A percentile compares a stretch with the other conserved stretches of the same genome.
These are phyloP conservation scores for Frankliniella intonsa DNA, from an alignment of 2,888 invertebrate species.

Conservation along the genomic window DNA sequence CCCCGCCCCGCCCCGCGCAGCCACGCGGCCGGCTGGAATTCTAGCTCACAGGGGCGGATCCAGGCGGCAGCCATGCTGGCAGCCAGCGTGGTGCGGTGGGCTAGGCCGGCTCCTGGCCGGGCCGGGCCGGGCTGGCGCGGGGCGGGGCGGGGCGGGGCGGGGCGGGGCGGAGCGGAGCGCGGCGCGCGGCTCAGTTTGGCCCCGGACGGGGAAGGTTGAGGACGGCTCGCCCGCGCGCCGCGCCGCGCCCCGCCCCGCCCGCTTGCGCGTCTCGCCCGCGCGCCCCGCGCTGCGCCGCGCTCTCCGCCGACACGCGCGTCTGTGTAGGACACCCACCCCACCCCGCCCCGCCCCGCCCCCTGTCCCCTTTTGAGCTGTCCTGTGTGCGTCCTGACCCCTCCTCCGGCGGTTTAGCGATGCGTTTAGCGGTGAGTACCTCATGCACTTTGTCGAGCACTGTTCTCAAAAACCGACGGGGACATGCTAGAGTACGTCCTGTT, in stretches of 20 bases:
- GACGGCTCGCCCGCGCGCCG: background rate
- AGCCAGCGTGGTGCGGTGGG: background rate
- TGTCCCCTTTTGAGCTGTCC: background rate
- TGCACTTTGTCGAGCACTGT: too few relatives aligned
- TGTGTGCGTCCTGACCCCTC: background rate
- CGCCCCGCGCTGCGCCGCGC: background rate
- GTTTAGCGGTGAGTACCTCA: too few relatives aligned
- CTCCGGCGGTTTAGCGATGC: too few relatives aligned
- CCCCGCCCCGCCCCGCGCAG: background rate
- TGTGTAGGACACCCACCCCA: background rate
- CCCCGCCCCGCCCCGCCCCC: background rate
- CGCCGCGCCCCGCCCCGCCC: background rate
- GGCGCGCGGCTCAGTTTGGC: background rate
- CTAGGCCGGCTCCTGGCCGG: background rate
- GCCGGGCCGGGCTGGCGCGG: background rate
- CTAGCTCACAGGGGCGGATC: background rate
- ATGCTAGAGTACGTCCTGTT: too few relatives aligned
- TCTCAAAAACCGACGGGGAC: too few relatives aligned
- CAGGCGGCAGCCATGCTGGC: background rate
- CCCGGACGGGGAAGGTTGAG: background rate
- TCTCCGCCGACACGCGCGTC: background rate
- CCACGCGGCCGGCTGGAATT: constrained; percentile 14
- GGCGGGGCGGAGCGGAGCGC: background rate
- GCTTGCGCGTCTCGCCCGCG: background rate
- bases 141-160: background rate